Conservation (phyloP, 2,888 invertebrate species). For the Chouioia cunea region DNA sequence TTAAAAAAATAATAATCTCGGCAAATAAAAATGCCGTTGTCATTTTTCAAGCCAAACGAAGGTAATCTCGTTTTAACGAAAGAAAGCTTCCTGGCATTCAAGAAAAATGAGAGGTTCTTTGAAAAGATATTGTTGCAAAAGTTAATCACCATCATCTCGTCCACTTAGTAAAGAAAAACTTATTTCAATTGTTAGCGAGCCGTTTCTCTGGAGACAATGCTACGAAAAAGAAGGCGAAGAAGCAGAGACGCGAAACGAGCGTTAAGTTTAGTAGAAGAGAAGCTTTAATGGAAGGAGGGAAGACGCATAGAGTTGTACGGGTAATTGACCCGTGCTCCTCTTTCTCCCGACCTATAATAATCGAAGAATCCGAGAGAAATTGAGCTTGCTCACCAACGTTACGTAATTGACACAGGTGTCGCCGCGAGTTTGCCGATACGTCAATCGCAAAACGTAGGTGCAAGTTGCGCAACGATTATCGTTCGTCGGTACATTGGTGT, state of each 20-base stretch:
- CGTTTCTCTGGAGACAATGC: background rate
- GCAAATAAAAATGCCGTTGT: no score
- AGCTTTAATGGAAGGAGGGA: background rate
- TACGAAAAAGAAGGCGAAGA: constrained; percentile 14
- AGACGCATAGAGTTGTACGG: constrained; percentile 46
- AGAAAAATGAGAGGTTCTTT: no score
- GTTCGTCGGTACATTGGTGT: constrained; percentile 32
- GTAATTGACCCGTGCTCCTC: constrained; percentile 53
- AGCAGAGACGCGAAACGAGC: background rate
- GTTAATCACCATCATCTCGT: background rate
- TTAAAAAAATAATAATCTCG: no score
- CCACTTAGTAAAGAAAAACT: background rate
- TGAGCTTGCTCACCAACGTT: background rate
- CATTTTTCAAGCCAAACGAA: no score
- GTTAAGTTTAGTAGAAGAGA: constrained; percentile 6
- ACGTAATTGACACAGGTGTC: constrained; percentile 26
- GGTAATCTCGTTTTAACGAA: no score
- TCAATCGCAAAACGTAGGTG: background rate
- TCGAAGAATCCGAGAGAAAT: constrained; percentile 8
- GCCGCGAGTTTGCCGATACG: background rate
- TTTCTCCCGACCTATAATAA: background rate
- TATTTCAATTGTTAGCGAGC: background rate
- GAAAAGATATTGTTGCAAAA: no score
- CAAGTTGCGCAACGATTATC: constrained; percentile 32
- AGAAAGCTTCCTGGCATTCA: no score